Percentiles rank a stretch among this genome's conserved stretches.
phyloP scores from a whole-genome alignment of 2,797 vertebrate species.

The Phoeniculus purpureus region DNA sequence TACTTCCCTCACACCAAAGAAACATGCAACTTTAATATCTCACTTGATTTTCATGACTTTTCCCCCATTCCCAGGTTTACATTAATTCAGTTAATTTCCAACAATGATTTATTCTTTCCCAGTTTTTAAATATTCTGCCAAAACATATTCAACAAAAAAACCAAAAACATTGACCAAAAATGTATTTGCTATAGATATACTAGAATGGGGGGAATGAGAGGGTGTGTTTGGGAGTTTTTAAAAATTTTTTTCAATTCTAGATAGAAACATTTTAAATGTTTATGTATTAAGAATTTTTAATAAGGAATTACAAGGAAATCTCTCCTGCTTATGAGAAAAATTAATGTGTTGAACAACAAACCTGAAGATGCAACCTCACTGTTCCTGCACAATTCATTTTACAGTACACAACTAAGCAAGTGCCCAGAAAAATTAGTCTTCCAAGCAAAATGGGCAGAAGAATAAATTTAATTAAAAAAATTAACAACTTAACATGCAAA shows the following conservation, averaged over 20 bases:
- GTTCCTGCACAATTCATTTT: neutral
- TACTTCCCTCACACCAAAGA: neutral
- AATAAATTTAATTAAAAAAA: neutral
- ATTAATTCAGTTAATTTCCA: neutral
- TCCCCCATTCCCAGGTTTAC: neutral
- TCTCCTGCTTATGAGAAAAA: neutral
- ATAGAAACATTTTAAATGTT: neutral
- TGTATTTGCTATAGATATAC: neutral
- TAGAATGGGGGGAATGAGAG: fast-evolving
- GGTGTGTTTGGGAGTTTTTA: neutral
- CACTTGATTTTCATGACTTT: neutral
- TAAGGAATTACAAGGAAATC: neutral
- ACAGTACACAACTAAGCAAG: neutral
- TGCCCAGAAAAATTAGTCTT: neutral
- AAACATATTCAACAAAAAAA: neutral
- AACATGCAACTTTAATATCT: neutral
- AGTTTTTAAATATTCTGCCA: neutral
- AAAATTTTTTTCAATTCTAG: no score
- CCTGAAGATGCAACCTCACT: neutral
- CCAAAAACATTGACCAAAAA: neutral
- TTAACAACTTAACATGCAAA: neutral
- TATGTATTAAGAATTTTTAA: neutral
- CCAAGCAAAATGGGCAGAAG: neutral
- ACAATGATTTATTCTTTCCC: neutral
- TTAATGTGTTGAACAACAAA: neutral